phyloP scores from a whole-genome alignment of 1,140 invertebrate genomes.

The Diuraphis noxia region DNA sequence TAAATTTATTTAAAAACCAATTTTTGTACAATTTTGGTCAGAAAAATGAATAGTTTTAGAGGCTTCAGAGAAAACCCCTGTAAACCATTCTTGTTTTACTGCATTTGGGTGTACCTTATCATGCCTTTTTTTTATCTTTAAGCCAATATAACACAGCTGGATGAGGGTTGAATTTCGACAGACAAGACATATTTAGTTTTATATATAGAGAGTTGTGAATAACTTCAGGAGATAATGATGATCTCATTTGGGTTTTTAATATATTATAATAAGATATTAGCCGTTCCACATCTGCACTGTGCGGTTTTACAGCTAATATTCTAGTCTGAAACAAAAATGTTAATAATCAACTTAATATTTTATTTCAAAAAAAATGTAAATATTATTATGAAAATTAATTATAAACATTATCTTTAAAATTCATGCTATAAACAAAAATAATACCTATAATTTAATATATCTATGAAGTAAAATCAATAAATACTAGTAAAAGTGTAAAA shows the following conservation, averaged over 20 bases:
- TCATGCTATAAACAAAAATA: neutral
- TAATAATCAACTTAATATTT: too few species aligned
- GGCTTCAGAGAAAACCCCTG: neutral
- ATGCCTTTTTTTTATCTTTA: neutral
- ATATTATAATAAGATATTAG: neutral
- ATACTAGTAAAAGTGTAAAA: neutral
- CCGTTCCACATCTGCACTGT: neutral
- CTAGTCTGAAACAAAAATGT: neutral
- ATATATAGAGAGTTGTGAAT: neutral
- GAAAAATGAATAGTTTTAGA: neutral
- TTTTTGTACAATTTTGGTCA: neutral
- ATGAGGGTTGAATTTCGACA: neutral
- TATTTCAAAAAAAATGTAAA: neutral
- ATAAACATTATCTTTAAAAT: neutral
- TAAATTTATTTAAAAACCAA: neutral
- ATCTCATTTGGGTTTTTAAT: neutral
- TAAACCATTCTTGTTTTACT: neutral
- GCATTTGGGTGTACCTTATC: neutral
- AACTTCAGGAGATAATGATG: neutral
- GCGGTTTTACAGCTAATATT: neutral
- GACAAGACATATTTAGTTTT: neutral
- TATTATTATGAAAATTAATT: neutral
- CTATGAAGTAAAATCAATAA: neutral
- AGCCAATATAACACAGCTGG: neutral
- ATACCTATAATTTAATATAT: neutral